Conservation (phyloP, 2,888 invertebrate genomes). For the Globia sparganii region DNA sequence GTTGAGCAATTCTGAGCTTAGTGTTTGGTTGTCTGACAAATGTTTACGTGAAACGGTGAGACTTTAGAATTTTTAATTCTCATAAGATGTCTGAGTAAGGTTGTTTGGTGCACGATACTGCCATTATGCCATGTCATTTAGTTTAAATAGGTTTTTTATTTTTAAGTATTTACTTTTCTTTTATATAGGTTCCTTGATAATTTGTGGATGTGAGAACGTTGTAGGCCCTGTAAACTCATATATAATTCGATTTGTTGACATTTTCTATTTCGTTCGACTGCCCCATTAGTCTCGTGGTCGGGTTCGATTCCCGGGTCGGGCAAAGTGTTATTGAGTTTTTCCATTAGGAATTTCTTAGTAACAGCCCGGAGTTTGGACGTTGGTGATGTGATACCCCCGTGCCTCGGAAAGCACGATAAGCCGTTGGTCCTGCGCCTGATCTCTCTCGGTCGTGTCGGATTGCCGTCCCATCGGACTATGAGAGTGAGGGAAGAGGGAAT, state of each 20-base stretch:
- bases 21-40: conserved; percentile 31
- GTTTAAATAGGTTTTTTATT: background rate
- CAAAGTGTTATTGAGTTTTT: too few species aligned
- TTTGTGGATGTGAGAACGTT: background rate
- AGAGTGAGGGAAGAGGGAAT: too few species aligned
- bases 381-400: too few species aligned
- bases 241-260: background rate
- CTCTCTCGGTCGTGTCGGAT: too few species aligned
- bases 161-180: background rate
- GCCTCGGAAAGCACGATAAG: too few species aligned
- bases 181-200: background rate
- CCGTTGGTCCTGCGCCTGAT: too few species aligned
- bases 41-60: conserved; percentile 21
- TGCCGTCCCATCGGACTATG: too few species aligned
- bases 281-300: too few species aligned
- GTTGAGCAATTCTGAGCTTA: conserved; percentile 47
- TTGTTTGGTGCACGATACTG: background rate
- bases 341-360: too few species aligned
- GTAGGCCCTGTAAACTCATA: background rate
- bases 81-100: conserved; percentile 15
- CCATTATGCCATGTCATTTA: background rate
- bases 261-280: too few species aligned
- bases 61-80: conserved; percentile 46
- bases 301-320: too few species aligned
- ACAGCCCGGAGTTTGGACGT: too few species aligned